A percentile compares a stretch with the other conserved stretches of the same genome.
Evolutionary conservation across 2,797 vertebrate species (phyloP).

Genomic region (Calcarius lapponicus): DNA sequence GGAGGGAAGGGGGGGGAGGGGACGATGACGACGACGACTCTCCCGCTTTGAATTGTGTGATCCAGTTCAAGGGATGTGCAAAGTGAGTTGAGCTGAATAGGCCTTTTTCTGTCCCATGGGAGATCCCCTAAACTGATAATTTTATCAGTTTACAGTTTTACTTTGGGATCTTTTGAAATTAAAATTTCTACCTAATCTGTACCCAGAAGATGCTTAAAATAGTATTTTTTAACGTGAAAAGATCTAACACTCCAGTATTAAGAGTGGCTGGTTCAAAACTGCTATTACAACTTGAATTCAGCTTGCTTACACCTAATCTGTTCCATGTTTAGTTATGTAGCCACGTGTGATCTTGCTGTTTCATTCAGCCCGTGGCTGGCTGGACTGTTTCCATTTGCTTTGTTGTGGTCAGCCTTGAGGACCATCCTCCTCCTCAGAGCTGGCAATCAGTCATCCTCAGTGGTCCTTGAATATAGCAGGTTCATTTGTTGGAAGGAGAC

Average conservation of each 20-base stretch:
- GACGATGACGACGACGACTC: too few species aligned
- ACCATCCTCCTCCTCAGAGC: not conserved
- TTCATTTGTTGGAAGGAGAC: not conserved
- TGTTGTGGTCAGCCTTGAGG: not conserved
- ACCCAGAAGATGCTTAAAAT: not conserved
- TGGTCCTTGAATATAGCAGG: not conserved
- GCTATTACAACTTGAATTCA: not conserved
- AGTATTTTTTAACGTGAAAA: not conserved
- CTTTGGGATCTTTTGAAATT: not conserved
- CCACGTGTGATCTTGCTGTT: not conserved
- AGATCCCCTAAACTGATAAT: not conserved
- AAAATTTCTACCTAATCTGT: not conserved
- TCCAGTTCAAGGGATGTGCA: not conserved
- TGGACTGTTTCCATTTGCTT: not conserved
- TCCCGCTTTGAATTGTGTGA: not conserved
- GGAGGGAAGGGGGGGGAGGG: not conserved
- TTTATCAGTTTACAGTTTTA: not conserved
- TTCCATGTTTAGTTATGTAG: not conserved
- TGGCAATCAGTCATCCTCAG: not conserved
- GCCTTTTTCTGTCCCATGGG: not conserved
- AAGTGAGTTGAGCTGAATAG: not conserved
- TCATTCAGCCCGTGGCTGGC: not conserved
- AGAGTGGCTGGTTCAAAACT: not conserved
- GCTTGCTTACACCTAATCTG: rapidly evolving
- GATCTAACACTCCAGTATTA: not conserved